Evolutionary conservation across 2,888 invertebrate genomes (phyloP).

Genomic region (Ommatoiulus sabulosus): DNA sequence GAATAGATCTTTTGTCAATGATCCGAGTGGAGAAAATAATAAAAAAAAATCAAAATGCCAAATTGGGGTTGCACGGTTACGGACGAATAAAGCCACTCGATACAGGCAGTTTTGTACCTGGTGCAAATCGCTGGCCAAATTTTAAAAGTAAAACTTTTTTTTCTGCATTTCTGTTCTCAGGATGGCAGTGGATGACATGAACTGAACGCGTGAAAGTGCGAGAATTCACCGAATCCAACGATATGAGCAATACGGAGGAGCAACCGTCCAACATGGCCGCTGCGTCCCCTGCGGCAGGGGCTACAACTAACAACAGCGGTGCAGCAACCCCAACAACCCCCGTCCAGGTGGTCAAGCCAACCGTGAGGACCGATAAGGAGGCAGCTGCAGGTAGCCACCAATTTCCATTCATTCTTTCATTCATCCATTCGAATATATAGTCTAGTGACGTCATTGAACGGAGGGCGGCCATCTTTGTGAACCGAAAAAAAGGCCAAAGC

Average conservation of each 20-base stretch:
- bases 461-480: too few species aligned
- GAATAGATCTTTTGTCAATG: constrained; percentile 40
- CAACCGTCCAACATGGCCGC: not conserved
- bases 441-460: not conserved
- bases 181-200: constrained; percentile 8
- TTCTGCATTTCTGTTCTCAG: not conserved
- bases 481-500: not conserved
- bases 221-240: not conserved
- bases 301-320: not conserved
- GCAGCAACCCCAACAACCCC: constrained; percentile 8
- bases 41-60: not conserved
- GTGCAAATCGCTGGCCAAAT: not conserved
- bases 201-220: not conserved
- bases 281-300: not conserved
- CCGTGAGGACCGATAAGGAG: constrained; percentile 18
- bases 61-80: constrained; percentile 24
- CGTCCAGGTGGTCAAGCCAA: constrained; percentile 36
- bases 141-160: not conserved
- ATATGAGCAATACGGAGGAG: not conserved
- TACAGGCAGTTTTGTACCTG: not conserved
- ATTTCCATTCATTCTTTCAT: not conserved
- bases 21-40: constrained; percentile 2
- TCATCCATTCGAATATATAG: not conserved
- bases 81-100: not conserved
- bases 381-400: not conserved